phyloP scores from a whole-genome alignment of 2,888 invertebrate species.

The Hipparchia sbordonii region DNA sequence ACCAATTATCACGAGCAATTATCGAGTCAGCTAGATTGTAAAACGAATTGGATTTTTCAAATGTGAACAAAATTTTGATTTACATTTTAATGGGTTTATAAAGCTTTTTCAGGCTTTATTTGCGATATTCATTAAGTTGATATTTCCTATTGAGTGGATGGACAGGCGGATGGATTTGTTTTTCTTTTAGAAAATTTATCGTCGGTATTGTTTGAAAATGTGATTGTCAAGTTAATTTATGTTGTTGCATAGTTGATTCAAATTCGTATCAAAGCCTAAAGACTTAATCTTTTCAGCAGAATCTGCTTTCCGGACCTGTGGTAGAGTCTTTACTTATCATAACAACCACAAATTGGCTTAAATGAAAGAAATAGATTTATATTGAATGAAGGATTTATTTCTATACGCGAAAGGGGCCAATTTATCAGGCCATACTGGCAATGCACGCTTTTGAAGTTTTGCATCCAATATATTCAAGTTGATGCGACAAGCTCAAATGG shows the following conservation, averaged over 20 bases:
- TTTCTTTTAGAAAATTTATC: background rate
- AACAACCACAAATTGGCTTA: no score
- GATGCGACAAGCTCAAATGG: slow-evolving; percentile 3
- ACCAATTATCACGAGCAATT: slow-evolving; percentile 79
- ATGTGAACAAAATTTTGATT: slow-evolving; percentile 57
- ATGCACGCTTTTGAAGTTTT: background rate
- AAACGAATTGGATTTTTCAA: slow-evolving; percentile 62
- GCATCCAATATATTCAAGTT: background rate
- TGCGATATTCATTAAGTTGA: slow-evolving; percentile 5
- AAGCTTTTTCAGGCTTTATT: slow-evolving; percentile 29
- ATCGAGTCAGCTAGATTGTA: slow-evolving; percentile 70
- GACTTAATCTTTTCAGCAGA: no score
- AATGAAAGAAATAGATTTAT: no score
- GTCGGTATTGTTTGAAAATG: background rate
- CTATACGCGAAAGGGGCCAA: no score
- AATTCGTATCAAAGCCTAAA: background rate
- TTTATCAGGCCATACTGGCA: no score
- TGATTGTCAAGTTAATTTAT: background rate
- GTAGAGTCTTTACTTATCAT: no score
- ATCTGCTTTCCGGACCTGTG: no score
- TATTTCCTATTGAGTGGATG: background rate
- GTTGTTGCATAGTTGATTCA: background rate
- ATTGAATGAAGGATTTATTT: no score
- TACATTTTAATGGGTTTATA: slow-evolving; percentile 45
- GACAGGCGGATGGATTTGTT: background rate